Conservation (phyloP, 2,113 vertebrate genomes). For the Brachypteracias leptosomus region DNA sequence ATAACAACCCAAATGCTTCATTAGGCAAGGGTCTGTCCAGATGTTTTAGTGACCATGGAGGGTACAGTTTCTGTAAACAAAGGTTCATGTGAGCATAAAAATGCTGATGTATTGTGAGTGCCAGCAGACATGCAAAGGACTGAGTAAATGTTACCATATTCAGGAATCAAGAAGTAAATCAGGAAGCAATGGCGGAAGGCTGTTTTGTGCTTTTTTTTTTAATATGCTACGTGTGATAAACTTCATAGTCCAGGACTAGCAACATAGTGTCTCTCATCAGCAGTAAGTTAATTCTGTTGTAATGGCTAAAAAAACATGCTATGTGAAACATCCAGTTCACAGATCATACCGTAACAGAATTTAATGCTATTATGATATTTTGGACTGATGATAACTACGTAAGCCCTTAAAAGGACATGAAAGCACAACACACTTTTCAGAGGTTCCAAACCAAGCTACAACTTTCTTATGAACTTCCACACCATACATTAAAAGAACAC, state of each 20-base stretch:
- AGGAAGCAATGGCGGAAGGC: neutral
- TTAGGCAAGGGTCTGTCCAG: neutral
- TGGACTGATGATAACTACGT: neutral
- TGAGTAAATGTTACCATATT: neutral
- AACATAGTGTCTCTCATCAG: neutral
- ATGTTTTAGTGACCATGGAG: neutral
- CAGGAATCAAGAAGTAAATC: neutral
- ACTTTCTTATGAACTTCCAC: neutral
- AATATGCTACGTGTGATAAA: neutral
- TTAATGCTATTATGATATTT: neutral
- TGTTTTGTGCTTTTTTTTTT: neutral
- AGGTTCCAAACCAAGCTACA: neutral
- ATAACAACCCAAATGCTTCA: neutral
- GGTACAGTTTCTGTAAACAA: neutral
- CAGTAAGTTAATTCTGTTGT: neutral
- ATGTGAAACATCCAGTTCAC: neutral
- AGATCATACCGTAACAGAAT: neutral
- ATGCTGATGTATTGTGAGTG: neutral
- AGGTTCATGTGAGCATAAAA: rapidly evolving
- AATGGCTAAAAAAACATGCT: neutral
- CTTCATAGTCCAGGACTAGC: neutral
- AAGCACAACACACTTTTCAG: neutral
- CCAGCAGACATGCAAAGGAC: neutral
- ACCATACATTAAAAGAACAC: neutral
- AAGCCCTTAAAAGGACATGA: neutral